These are phyloP conservation scores for Mimas tiliae DNA, from an alignment of 2,888 invertebrate genomes.

Conservation along the genomic window DNA sequence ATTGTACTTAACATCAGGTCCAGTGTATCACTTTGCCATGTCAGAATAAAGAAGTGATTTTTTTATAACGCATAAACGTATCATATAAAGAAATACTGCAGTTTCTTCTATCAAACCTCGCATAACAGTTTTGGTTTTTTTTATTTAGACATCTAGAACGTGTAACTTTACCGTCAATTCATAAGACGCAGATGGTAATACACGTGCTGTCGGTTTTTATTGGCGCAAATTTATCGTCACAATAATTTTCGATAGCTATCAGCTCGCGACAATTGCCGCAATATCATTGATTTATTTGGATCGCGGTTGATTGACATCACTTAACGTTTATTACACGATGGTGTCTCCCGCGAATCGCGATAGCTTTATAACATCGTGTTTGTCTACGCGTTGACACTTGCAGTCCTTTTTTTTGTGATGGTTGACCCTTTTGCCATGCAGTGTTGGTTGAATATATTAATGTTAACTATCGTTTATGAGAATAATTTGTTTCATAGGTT, in stretches of 20 bases:
- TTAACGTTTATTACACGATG: constrained; percentile 14
- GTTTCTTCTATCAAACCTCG: neutral
- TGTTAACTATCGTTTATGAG: no score
- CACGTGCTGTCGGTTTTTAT: constrained; percentile 13
- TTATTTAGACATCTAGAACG: neutral
- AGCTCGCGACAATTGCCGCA: constrained; percentile 12
- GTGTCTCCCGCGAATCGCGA: neutral
- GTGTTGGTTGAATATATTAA: no score
- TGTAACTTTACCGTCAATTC: neutral
- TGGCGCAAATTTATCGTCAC: neutral
- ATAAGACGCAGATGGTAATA: constrained; percentile 1
- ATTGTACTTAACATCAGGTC: no score
- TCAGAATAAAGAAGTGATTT: no score
- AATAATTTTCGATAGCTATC: constrained; percentile 9
- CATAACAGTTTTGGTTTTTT: no score
- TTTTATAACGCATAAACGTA: no score
- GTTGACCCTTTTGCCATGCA: neutral
- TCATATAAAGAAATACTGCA: no score
- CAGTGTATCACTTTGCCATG: no score
- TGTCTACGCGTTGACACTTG: constrained; percentile 2
- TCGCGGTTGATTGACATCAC: constrained; percentile 18
- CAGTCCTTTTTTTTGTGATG: neutral
- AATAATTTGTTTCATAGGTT: no score
- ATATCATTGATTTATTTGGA: constrained; percentile 15
- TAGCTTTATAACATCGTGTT: neutral